Evolutionary conservation across 2,888 invertebrate genomes (phyloP), one percentile per base, ranked within the genome.

Genomic region (Apodemia mormo): DNA sequence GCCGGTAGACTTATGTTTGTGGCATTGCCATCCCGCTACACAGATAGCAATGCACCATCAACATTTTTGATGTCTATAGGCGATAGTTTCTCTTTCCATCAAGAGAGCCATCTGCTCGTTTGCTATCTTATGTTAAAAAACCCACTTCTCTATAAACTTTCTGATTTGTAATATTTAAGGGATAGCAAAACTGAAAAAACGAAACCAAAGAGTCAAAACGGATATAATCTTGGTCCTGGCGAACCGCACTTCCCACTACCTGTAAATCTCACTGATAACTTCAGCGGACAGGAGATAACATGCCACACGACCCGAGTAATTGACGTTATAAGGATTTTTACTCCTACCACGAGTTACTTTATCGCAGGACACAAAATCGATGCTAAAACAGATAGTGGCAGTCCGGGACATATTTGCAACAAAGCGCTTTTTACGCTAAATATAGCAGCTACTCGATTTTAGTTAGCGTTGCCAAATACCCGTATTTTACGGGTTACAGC

Each of bases 201-300:
- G 49, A 49, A 49, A 4, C 49, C 30, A 58, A 30, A 58, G 30
- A 58, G 58, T 30, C 82, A 69, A 69, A 64, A 68, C 73, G 78
- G 81, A 83, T 83, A 72, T 72, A 80, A 84, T 79, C 77, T 76
- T 77, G 75, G 79, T 79, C 78, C 78, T 77, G 49, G 76, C 77
- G 77, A 78, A 78, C 79, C 73, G 80, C 80, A 82, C 80, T 81
- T 81, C 82, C 84, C 81, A 75, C 79, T 81, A 78, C 83, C 82
- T 85, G 90, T 90, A 90, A 90, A 90, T 91, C 90, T 88, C 82
- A 70, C 75, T 79, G 90, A 90, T 90, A 90, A 80, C 72, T 76
- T 79, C 76, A 72, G 78, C 72, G 79, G 85, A 82, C 86, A 85
- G 75, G 71, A 79, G 91, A 90, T 90, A 91, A 87, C 82, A 77